Conservation (phyloP, 2,797 vertebrate species). For the Cynopterus sphinx region DNA sequence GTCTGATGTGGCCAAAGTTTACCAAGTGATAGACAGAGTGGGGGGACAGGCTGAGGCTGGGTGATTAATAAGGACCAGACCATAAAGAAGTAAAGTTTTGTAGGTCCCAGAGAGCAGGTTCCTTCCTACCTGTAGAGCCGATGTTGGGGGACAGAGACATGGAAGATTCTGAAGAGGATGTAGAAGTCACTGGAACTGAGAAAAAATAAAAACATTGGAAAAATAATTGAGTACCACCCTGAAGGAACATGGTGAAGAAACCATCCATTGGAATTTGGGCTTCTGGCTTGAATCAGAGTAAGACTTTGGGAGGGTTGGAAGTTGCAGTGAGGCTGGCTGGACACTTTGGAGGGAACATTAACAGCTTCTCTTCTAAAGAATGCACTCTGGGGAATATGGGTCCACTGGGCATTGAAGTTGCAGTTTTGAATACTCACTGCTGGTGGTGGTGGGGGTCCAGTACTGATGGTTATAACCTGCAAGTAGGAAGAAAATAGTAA, state of each 20-base stretch:
- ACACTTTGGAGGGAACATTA: background rate
- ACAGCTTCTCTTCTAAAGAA: background rate
- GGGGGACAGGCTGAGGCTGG: background rate
- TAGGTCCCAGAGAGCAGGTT: background rate
- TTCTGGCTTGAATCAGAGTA: background rate
- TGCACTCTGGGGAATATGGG: background rate
- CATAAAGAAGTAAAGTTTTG: background rate
- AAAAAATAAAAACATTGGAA: background rate
- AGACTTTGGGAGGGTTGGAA: background rate
- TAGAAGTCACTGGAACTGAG: background rate
- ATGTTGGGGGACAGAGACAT: background rate
- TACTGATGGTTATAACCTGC: slow-evolving; percentile 16
- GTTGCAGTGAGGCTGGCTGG: background rate
- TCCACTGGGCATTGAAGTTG: background rate
- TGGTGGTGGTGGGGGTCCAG: background rate
- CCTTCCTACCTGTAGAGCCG: background rate
- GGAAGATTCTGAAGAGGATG: background rate
- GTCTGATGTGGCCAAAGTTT: background rate
- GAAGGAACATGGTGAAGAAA: background rate
- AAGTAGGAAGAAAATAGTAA: background rate
- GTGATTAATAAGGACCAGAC: background rate
- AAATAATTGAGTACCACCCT: background rate
- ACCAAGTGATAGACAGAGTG: background rate
- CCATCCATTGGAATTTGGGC: background rate
- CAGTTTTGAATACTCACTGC: slow-evolving; percentile 51